Percentiles rank a stretch among this genome's conserved stretches.
These are phyloP conservation scores for Polia nebulosa DNA, from an alignment of 2,888 invertebrate species.

Conservation along the genomic window DNA sequence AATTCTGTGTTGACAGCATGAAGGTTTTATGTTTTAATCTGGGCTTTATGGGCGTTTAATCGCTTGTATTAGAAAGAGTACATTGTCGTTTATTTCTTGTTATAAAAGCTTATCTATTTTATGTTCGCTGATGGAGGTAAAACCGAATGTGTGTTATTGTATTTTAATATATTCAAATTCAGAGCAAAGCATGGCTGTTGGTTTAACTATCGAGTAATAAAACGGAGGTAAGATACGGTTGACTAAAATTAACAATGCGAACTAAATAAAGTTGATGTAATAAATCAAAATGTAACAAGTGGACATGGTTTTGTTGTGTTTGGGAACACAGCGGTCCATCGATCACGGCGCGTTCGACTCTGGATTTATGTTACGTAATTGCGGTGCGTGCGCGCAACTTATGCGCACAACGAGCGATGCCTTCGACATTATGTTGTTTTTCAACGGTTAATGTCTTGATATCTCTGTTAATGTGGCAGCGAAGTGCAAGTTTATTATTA, in stretches of 20 bases:
- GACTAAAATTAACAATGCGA: conserved; percentile 75
- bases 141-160: conserved; percentile 68
- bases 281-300: conserved; percentile 84
- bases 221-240: conserved; percentile 67
- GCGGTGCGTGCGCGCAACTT: conserved; percentile 78
- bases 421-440: conserved; percentile 80
- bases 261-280: conserved; percentile 75
- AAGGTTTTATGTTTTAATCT: conserved; percentile 90
- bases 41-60: conserved; percentile 84
- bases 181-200: conserved; percentile 62
- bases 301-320: conserved; percentile 81
- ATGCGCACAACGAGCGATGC: conserved; percentile 70
- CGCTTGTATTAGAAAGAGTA: conserved; percentile 79
- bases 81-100: conserved; percentile 70
- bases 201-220: conserved; percentile 70
- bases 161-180: conserved; percentile 72
- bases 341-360: conserved; percentile 84
- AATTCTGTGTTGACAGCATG: conserved; percentile 89
- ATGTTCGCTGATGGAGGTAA: conserved; percentile 76
- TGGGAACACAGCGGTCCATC: conserved; percentile 81
- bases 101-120: conserved; percentile 80
- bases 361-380: conserved; percentile 89
- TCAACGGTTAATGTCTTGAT: conserved; percentile 80
- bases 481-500: conserved; percentile 74
- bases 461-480: conserved; percentile 80